Evolutionary conservation across 2,888 invertebrate genomes (phyloP).

Genomic region (Torymus auratus): DNA sequence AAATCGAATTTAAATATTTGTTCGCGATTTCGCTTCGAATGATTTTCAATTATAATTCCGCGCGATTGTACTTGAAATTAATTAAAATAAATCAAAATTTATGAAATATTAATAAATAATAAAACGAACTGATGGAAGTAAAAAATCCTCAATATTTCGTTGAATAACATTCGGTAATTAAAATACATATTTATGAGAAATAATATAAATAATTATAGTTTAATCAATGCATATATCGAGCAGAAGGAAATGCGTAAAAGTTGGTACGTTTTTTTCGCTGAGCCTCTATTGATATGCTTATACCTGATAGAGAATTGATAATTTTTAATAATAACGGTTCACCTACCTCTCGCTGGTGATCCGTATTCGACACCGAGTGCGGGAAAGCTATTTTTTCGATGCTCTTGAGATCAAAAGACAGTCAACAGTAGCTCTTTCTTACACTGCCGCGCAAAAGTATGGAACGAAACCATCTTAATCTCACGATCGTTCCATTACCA

Average conservation of each 20-base stretch:
- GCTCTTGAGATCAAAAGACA: constrained; percentile 25
- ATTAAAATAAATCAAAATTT: constrained; percentile 59
- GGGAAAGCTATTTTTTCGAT: constrained; percentile 23
- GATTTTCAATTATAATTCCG: constrained; percentile 59
- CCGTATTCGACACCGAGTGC: constrained; percentile 11
- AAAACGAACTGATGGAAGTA: constrained; percentile 17
- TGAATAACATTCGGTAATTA: constrained; percentile 49
- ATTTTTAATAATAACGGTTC: constrained; percentile 13
- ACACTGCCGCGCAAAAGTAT: no score
- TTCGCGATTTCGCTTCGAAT: constrained; percentile 47
- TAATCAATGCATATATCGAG: constrained; percentile 6
- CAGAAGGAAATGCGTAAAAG: not conserved
- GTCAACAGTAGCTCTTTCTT: constrained; percentile 17
- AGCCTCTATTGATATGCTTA: not conserved
- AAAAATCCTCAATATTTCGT: constrained; percentile 31
- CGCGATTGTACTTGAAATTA: constrained; percentile 56
- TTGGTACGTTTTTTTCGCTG: constrained; percentile 1
- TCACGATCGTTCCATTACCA: not conserved
- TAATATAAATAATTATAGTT: constrained; percentile 48
- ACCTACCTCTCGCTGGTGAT: constrained; percentile 28
- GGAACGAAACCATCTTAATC: no score
- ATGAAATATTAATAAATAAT: constrained; percentile 55
- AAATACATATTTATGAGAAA: constrained; percentile 42
- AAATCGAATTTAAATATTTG: constrained; percentile 59
- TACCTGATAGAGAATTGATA: not conserved